Evolutionary conservation across 1,140 invertebrate species (phyloP).

Genomic region (Scylla paramamosain): DNA sequence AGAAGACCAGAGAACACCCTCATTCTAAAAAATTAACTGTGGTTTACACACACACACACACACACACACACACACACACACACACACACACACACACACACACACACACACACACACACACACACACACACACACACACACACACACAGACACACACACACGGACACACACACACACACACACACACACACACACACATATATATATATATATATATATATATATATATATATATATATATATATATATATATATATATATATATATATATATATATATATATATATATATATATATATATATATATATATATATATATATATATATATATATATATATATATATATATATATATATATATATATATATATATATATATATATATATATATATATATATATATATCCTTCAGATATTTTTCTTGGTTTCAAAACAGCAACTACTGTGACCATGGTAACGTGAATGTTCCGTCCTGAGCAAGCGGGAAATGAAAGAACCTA

Average conservation of each 20-base stretch:
- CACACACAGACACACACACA: too few species aligned
- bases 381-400: neutral
- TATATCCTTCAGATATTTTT: too few species aligned
- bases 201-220: neutral
- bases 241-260: conserved; percentile 41
- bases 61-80: too few species aligned
- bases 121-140: too few species aligned
- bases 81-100: too few species aligned
- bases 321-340: conserved; percentile 42
- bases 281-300: conserved; percentile 46
- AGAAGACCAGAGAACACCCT: neutral
- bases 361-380: conserved; percentile 28
- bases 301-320: conserved; percentile 43
- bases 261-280: conserved; percentile 44
- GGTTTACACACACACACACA: too few species aligned
- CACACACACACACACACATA: neutral
- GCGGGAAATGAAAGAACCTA: neutral
- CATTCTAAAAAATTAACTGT: too few species aligned
- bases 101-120: too few species aligned
- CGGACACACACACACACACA: too few species aligned
- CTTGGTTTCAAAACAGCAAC: too few species aligned
- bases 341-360: conserved; percentile 28
- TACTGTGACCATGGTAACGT: too few species aligned
- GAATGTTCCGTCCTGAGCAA: neutral
- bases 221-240: conserved; percentile 13